These are phyloP conservation scores for Polietes domitor DNA, from an alignment of 2,888 invertebrate genomes.

Conservation along the genomic window DNA sequence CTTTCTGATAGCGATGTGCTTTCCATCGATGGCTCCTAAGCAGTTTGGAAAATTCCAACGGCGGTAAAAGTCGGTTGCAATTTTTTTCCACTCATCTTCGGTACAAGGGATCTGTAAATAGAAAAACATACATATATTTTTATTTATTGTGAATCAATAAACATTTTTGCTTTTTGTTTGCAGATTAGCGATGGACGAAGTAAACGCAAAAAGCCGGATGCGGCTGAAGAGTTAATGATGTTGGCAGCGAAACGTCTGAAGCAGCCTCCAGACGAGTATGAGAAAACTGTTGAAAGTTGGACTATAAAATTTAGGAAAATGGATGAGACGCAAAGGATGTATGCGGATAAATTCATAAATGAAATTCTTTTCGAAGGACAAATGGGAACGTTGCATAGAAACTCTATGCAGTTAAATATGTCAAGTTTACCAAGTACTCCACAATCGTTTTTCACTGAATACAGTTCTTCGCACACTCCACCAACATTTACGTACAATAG, in stretches of 20 bases:
- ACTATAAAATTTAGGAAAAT: background rate
- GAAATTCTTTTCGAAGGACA: conserved; percentile 36
- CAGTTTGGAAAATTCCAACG: conserved; percentile 56
- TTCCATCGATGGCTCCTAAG: conserved; percentile 46
- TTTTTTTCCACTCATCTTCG: conserved; percentile 29
- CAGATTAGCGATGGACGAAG: background rate
- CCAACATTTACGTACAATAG: conserved; percentile 7
- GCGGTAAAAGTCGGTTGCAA: conserved; percentile 28
- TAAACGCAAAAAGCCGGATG: conserved; percentile 20
- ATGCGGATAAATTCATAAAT: conserved; percentile 10
- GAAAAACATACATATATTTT: conserved; percentile 22
- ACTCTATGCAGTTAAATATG: conserved; percentile 23
- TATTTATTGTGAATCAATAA: background rate
- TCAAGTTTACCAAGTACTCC: background rate
- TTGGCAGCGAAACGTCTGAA: conserved; percentile 22
- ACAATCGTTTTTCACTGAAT: background rate
- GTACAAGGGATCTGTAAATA: conserved; percentile 24
- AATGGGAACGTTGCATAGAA: conserved; percentile 32
- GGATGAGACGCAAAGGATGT: background rate
- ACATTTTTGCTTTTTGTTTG: background rate
- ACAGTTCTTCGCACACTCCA: conserved; percentile 15
- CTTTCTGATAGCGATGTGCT: conserved; percentile 42
- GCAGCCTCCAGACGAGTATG: conserved; percentile 6
- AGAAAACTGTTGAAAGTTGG: conserved; percentile 8
- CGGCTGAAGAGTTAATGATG: conserved; percentile 24